Conservation (phyloP, 2,888 invertebrate species). For the Serripes groenlandicus region DNA sequence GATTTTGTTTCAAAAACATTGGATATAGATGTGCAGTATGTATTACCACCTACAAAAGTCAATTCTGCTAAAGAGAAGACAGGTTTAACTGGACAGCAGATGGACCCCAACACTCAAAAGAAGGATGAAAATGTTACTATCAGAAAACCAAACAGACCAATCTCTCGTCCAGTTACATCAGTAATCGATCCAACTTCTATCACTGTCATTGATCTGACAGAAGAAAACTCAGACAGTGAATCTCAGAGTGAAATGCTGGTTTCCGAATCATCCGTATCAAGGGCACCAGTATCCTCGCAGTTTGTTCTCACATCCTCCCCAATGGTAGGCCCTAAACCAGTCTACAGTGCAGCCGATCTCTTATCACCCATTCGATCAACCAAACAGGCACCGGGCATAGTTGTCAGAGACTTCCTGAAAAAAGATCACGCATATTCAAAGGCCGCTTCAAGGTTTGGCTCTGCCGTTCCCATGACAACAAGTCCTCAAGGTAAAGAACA, state of each 20-base stretch:
- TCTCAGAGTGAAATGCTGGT: not conserved
- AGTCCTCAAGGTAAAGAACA: constrained; percentile 17
- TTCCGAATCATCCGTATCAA: not conserved
- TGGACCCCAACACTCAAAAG: not conserved
- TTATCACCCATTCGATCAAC: not conserved
- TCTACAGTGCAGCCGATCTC: not conserved
- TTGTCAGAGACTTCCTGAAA: not conserved
- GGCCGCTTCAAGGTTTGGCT: not conserved
- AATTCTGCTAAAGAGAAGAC: not conserved
- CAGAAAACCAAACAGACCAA: not conserved
- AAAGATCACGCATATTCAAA: constrained; percentile 57
- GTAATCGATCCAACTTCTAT: too few species aligned
- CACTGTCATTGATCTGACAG: constrained; percentile 17
- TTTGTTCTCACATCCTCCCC: not conserved
- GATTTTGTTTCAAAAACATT: not conserved
- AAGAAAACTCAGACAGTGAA: constrained; percentile 1
- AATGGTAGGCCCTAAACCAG: not conserved
- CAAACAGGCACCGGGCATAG: not conserved
- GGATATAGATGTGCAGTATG: not conserved
- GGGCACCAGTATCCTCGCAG: not conserved
- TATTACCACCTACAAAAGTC: too few species aligned
- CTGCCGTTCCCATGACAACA: constrained; percentile 33
- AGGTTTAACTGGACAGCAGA: not conserved
- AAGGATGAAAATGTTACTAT: not conserved
- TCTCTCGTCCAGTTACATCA: not conserved